Conservation (phyloP, 1,140 invertebrate genomes). For the Dufourea novaeangliae region DNA sequence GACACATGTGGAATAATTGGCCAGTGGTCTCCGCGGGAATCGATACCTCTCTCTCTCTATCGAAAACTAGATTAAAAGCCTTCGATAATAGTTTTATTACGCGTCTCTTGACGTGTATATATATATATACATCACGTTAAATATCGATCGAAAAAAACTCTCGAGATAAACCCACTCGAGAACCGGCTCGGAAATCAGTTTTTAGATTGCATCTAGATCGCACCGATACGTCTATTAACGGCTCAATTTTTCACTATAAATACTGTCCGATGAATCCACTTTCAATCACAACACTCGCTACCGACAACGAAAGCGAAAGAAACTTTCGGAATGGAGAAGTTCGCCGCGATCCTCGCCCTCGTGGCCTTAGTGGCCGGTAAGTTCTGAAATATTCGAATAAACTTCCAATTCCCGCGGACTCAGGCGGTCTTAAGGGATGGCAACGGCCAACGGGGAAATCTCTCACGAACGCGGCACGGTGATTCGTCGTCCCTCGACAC, state of each 20-base stretch:
- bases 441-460: not conserved
- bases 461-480: no score
- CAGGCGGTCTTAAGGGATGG: not conserved
- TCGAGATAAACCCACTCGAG: conserved; percentile 15
- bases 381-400: conserved; percentile 3
- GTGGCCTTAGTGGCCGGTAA: conserved; percentile 47
- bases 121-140: conserved; percentile 1
- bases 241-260: conserved; percentile 25
- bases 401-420: not conserved
- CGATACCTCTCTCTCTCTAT: conserved; percentile 28
- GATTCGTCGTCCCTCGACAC: no score
- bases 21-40: not conserved
- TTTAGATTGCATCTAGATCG: conserved; percentile 2
- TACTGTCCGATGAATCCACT: not conserved
- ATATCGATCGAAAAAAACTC: conserved; percentile 20
- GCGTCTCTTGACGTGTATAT: conserved; percentile 25
- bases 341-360: conserved; percentile 31
- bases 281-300: not conserved
- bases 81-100: conserved; percentile 39
- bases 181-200: conserved; percentile 9
- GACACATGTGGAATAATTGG: conserved; percentile 40
- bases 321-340: conserved; percentile 43
- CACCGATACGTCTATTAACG: not conserved
- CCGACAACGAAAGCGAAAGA: not conserved
- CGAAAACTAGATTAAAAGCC: conserved; percentile 43